A percentile compares a stretch with the other conserved stretches of the same genome.
phyloP scores from a whole-genome alignment of 2,888 invertebrate species.

The Psylliodes chrysocephalus region DNA sequence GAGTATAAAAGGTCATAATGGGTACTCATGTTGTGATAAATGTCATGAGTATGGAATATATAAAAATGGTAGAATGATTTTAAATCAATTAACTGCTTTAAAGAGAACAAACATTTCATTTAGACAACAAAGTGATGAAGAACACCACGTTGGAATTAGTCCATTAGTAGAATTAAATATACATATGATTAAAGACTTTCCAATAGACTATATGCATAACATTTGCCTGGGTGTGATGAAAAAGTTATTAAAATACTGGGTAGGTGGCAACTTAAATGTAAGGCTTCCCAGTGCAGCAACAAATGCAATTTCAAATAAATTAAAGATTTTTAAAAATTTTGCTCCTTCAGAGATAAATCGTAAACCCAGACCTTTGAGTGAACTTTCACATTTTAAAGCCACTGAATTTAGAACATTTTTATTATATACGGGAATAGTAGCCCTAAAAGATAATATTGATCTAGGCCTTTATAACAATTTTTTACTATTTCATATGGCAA shows the following conservation, averaged over 20 bases:
- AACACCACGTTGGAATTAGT: conserved; percentile 20
- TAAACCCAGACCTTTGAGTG: conserved; percentile 15
- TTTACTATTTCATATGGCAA: conserved; percentile 10
- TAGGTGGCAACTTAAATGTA: conserved; percentile 24
- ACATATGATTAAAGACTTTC: conserved; percentile 20
- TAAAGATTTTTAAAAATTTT: conserved; percentile 9
- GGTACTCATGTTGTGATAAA: conserved; percentile 34
- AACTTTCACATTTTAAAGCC: conserved; percentile 18
- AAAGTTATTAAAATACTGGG: conserved; percentile 12
- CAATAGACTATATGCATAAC: conserved; percentile 26
- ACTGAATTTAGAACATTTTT: conserved; percentile 21
- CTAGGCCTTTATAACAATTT: conserved; percentile 21
- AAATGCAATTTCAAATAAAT: too few relatives aligned
- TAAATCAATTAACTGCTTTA: not conserved
- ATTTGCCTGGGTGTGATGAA: conserved; percentile 20
- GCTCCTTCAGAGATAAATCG: conserved; percentile 21
- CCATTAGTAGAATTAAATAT: conserved; percentile 22
- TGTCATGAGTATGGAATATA: conserved; percentile 17
- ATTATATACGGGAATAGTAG: conserved; percentile 18
- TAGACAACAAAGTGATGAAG: conserved; percentile 21
- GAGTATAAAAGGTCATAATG: conserved; percentile 29
- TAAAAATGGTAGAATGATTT: conserved; percentile 18
- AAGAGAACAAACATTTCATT: conserved; percentile 21
- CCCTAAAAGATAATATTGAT: conserved; percentile 14
- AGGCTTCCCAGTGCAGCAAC: too few relatives aligned